phyloP scores from a whole-genome alignment of 2,888 invertebrate species.

The Pheosia tremula region DNA sequence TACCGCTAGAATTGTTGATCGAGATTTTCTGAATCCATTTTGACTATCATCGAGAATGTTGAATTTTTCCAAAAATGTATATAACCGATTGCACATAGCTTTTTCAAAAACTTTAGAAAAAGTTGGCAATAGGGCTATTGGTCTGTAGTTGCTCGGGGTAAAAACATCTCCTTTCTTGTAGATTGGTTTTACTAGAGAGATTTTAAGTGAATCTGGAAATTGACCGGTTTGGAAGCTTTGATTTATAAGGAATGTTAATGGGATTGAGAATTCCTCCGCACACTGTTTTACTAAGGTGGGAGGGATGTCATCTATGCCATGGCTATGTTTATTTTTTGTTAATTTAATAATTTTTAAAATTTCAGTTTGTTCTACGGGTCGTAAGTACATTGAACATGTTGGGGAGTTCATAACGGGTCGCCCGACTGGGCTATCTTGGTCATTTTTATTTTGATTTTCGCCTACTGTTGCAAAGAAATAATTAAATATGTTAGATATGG shows the following conservation, averaged over 20 bases:
- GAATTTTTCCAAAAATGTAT: too few species aligned
- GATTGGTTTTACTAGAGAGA: constrained; percentile 18
- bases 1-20: too few species aligned
- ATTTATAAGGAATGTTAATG: constrained; percentile 12
- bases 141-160: constrained; percentile 22
- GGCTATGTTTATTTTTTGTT: too few species aligned
- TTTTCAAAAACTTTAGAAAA: constrained; percentile 8
- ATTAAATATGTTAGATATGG: too few species aligned
- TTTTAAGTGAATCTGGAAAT: constrained; percentile 19
- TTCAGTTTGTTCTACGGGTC: too few species aligned
- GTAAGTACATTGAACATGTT: too few species aligned
- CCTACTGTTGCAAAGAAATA: too few species aligned
- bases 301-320: not conserved
- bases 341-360: too few species aligned
- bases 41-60: constrained; percentile 4
- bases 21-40: constrained; percentile 10
- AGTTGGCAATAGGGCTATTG: constrained; percentile 21
- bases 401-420: too few species aligned
- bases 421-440: too few species aligned
- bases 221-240: constrained; percentile 15
- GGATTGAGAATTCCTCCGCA: not conserved
- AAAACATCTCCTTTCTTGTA: constrained; percentile 15
- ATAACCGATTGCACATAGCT: too few species aligned
- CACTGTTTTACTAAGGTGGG: not conserved
- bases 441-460: too few species aligned